A percentile compares a stretch with the other conserved stretches of the same genome.
Evolutionary conservation across 2,113 vertebrate species (phyloP).

Genomic region (Lophius piscatorius): DNA sequence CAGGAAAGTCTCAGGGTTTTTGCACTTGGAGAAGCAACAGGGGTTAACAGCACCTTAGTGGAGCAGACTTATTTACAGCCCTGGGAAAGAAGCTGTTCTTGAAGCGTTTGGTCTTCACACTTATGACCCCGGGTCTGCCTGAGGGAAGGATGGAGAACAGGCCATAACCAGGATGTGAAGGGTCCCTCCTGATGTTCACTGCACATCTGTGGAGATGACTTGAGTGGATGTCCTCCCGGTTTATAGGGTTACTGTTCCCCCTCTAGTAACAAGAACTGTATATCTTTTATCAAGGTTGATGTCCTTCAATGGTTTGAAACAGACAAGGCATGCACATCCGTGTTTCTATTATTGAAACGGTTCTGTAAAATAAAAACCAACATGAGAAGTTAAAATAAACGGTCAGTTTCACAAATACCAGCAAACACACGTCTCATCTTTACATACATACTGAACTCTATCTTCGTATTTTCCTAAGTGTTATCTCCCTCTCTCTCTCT

Average conservation of each 20-base stretch:
- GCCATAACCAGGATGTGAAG: too few species aligned
- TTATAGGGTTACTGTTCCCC: constrained; percentile 30
- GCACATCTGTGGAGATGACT: too few species aligned
- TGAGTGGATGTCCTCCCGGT: too few species aligned
- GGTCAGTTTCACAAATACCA: constrained; percentile 38
- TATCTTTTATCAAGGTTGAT: constrained; percentile 59
- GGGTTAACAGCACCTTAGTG: too few species aligned
- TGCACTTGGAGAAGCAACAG: too few species aligned
- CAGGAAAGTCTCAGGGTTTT: too few species aligned
- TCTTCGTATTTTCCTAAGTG: constrained; percentile 1
- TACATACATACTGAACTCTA: constrained; percentile 16
- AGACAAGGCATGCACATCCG: constrained; percentile 46
- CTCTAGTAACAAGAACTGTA: constrained; percentile 18
- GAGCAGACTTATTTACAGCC: too few species aligned
- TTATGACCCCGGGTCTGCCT: too few species aligned
- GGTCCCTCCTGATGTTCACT: too few species aligned
- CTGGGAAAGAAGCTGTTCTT: too few species aligned
- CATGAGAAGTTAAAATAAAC: constrained; percentile 40
- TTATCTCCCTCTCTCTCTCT: constrained; percentile 21
- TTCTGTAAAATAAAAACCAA: constrained; percentile 43
- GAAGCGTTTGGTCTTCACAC: too few species aligned
- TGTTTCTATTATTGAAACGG: constrained; percentile 62
- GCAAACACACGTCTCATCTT: constrained; percentile 29
- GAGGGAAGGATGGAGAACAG: too few species aligned
- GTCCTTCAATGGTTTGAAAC: constrained; percentile 52